Evolutionary conservation across 2,113 vertebrate species (phyloP), one percentile per base, ranked within the genome.

Genomic region (Elephantulus edwardii): DNA sequence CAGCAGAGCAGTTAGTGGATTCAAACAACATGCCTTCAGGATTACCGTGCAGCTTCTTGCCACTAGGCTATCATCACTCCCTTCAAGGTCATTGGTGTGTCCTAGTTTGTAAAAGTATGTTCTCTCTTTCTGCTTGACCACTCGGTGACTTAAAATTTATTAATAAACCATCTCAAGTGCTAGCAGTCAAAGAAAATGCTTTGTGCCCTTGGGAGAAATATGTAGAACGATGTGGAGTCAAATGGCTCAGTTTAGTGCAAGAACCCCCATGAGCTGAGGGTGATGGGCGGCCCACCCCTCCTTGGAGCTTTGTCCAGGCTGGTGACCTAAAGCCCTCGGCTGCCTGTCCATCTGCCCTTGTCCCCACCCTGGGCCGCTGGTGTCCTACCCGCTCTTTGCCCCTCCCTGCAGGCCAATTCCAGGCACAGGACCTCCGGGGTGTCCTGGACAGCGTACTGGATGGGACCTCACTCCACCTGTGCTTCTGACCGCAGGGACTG

Each of bases 191-290:
- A 2, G 11, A 19, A 24, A 19, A 11, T 33, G 54, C 40, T 50
- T 42, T 38, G 22, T 7, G 16, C 1, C 2, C 14, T 8, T 26
- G 77, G n/a, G 33, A 5, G 38, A 38, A 83, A 20, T 35, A 7
- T 8, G 35, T 4, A 5, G 2, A 74, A 11, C 26, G 20, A 38
- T 19, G 0, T 3, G 38, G 54, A 6, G 42, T 33, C 40, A 19
- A 30, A 48, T 50, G 2, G n/a, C 0, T 3, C 30, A 3, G 17
- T 1, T 17, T 8, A 9, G 12, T 0, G 22, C 30, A 16, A 68
- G 38, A 40, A 3, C 13, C 76, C 58, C 33, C 1, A 3, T 2
- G 8, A 52, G 13, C 22, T 38, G 5, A 24, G 30, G 62, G 8
- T 20, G 10, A 13, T 6, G 22, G 48, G 84, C 28, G n/a, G 13